Evolutionary conservation across 2,888 invertebrate species (phyloP), one percentile per base, ranked within the genome.

Genomic region (Meiosimyza decipiens): DNA sequence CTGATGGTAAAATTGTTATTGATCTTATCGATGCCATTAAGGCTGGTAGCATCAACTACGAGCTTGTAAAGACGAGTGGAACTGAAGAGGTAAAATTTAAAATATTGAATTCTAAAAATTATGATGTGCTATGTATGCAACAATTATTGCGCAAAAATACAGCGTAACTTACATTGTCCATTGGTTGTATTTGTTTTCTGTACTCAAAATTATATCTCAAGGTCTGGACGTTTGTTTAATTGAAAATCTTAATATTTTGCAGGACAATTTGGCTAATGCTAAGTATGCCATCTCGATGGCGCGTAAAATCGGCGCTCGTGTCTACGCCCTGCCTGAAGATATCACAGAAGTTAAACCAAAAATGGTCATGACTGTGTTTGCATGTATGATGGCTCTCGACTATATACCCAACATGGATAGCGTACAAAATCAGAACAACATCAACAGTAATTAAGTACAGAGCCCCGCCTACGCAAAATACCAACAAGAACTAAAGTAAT

Each of bases 281-380:
- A 99, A 99, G 85, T 99, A 99, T 89, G 99, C 99, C 72, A 95
- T 99, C 81, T 97, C 98, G 0, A 95, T 97, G 94, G 98, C 98
- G 9, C 91, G 99, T 64, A 98, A 98, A 83, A 95, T 96, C 83
- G 99, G 99, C 77, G 99, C 98, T 66, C 92, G 97, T 74, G 97
- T 99, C 18, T 99, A 99, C 88, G 99, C 99, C 9, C 89, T 99
- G 74, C 99, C 99, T 16, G 99, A 99, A 87, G 99, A 99, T 89
- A 98, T 99, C 83, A 95, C 97, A 52, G 98, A 99, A 89, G 93
- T 97, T 28, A 99, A 99, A 87, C 95, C 94, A 72, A 99, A 98
- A 89, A 97, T 99, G 98, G 95, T 99, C 74, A 97, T 99, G 98
- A 99, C 99, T 5, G 95, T 99, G 79, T 99, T 99, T 89, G 99